Percentiles rank a stretch among this genome's conserved stretches.
Conservation (phyloP, 2,113 vertebrate species). For the Apteryx mantelli region DNA sequence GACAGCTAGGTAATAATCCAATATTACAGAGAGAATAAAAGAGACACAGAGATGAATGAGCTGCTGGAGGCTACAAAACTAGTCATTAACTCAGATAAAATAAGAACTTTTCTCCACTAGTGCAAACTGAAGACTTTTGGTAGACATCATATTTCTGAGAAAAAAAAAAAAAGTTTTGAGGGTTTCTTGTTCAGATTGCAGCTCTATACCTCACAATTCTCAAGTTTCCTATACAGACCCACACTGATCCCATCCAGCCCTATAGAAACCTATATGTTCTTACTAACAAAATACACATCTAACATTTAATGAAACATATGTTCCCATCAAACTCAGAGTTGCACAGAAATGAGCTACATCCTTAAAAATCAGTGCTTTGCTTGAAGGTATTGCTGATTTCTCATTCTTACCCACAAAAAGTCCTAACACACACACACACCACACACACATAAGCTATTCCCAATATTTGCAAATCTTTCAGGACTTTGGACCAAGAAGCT, state of each 20-base stretch:
- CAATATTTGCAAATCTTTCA: not conserved
- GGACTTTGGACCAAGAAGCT: not conserved
- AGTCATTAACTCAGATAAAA: not conserved
- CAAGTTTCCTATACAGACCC: not conserved
- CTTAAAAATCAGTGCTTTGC: not conserved
- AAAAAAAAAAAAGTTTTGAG: not conserved
- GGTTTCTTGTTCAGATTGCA: not conserved
- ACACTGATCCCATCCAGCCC: not conserved
- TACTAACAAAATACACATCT: not conserved
- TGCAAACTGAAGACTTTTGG: not conserved
- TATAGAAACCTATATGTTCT: accelerated
- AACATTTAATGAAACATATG: not conserved
- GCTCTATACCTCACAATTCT: not conserved
- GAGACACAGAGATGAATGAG: not conserved
- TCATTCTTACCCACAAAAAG: not conserved
- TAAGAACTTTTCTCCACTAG: not conserved
- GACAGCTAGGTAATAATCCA: not conserved
- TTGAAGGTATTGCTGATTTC: not conserved
- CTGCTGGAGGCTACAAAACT: not conserved
- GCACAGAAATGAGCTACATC: not conserved
- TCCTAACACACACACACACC: not conserved
- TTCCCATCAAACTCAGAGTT: not conserved
- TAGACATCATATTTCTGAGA: not conserved
- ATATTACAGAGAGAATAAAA: not conserved
- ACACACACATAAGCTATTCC: not conserved